A percentile compares a stretch with the other conserved stretches of the same genome.
Conservation (phyloP, 1,140 invertebrate species). For the Platorchestia sp. region DNA sequence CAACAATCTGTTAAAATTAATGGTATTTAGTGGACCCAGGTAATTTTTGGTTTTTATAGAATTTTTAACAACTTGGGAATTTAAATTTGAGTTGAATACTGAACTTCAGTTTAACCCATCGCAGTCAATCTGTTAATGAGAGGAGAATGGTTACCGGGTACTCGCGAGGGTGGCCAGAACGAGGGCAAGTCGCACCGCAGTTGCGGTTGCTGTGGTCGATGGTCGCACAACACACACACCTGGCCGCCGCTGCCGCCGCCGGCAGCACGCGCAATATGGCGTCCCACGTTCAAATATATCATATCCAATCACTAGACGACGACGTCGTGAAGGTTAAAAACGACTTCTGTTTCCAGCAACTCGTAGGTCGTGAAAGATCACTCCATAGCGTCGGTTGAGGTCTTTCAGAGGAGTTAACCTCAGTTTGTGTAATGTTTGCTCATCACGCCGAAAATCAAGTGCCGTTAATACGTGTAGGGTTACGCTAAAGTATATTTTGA, state of each 20-base stretch:
- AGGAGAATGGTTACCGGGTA: too few species aligned
- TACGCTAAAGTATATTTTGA: neutral
- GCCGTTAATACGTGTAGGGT: neutral
- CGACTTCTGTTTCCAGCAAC: neutral
- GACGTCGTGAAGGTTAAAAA: neutral
- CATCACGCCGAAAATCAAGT: neutral
- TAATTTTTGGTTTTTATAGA: too few species aligned
- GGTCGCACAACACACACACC: neutral
- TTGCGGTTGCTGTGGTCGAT: conserved; percentile 1
- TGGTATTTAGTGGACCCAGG: too few species aligned
- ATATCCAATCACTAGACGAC: neutral
- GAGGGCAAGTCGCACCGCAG: neutral
- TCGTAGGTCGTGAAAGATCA: neutral
- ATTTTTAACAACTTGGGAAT: too few species aligned
- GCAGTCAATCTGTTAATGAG: too few species aligned
- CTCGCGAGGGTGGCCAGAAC: too few species aligned
- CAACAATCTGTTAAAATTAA: too few species aligned
- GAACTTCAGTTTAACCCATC: too few species aligned
- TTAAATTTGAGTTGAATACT: too few species aligned
- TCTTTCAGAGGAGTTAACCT: neutral
- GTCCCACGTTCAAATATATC: neutral
- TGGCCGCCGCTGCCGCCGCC: neutral
- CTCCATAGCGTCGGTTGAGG: neutral
- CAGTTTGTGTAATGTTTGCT: neutral
- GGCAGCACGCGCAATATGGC: neutral